Evolutionary conservation across 2,113 vertebrate genomes (phyloP).

Genomic region (Ptyas mucosa): DNA sequence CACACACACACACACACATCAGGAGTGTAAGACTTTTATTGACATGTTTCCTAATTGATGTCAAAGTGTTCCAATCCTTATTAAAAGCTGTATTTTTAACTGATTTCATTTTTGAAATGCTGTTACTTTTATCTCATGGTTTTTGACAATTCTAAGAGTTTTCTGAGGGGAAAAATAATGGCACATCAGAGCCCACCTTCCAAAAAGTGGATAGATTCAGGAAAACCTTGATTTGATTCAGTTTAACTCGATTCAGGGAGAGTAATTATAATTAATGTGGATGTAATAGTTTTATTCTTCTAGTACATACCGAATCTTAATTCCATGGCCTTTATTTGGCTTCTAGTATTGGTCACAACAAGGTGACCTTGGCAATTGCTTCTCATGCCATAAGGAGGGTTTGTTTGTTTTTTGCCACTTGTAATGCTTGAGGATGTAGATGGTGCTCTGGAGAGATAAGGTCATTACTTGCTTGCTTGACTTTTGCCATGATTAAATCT

Average conservation of each 20-base stretch:
- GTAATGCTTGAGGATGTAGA: not conserved
- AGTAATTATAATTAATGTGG: not conserved
- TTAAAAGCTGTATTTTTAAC: not conserved
- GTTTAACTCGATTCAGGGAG: not conserved
- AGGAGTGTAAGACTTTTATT: not conserved
- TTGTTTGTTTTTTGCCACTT: not conserved
- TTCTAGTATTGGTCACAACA: not conserved
- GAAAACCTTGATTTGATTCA: not conserved
- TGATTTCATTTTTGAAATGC: not conserved
- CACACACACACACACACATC: no score
- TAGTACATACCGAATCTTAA: not conserved
- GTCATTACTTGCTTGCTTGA: not conserved
- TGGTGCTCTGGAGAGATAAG: not conserved
- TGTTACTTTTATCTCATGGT: not conserved
- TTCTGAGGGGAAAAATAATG: not conserved
- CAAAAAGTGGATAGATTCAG: not conserved
- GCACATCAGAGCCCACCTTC: not conserved
- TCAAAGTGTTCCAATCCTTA: not conserved
- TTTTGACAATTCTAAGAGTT: not conserved
- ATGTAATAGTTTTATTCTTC: not conserved
- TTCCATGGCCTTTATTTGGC: not conserved
- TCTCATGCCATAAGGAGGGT: not conserved
- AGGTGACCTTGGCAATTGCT: not conserved
- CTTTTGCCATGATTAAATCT: not conserved
- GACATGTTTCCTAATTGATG: not conserved